Evolutionary conservation across 2,888 invertebrate genomes (phyloP).

Genomic region (Aromia moschata): DNA sequence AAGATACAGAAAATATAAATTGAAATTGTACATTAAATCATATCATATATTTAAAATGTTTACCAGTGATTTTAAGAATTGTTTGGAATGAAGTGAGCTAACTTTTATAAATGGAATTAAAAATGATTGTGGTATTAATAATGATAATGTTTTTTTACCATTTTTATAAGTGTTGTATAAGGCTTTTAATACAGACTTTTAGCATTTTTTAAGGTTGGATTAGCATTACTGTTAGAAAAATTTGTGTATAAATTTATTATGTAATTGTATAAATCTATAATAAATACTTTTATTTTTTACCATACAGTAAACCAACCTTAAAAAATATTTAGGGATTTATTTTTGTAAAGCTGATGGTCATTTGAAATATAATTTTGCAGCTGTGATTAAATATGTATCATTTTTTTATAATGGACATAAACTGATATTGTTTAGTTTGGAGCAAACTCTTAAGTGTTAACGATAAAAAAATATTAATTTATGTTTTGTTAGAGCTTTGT

Average conservation of each 20-base stretch:
- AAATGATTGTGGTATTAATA: conserved; percentile 14
- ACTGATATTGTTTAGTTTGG: neutral
- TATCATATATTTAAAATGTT: conserved; percentile 21
- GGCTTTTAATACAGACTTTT: conserved; percentile 9
- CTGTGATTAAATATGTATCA: neutral
- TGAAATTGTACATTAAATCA: conserved; percentile 18
- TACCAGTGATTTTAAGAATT: neutral
- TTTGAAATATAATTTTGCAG: neutral
- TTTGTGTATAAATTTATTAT: too few species aligned
- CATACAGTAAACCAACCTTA: neutral
- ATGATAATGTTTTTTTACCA: conserved; percentile 35
- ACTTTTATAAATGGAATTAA: conserved; percentile 4
- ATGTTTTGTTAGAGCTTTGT: too few species aligned
- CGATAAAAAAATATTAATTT: too few species aligned
- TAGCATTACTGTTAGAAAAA: too few species aligned
- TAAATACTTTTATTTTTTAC: neutral
- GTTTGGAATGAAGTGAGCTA: neutral
- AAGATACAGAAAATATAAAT: neutral
- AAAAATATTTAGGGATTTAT: neutral
- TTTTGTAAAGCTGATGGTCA: neutral
- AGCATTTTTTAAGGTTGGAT: conserved; percentile 2
- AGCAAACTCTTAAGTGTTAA: neutral
- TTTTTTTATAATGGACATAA: neutral
- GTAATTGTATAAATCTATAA: neutral
- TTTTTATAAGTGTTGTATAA: conserved; percentile 37